Evolutionary conservation across 35 echinoderm and acorn worm species (phyloP).

Genomic region (Ophiothrix spiculata): DNA sequence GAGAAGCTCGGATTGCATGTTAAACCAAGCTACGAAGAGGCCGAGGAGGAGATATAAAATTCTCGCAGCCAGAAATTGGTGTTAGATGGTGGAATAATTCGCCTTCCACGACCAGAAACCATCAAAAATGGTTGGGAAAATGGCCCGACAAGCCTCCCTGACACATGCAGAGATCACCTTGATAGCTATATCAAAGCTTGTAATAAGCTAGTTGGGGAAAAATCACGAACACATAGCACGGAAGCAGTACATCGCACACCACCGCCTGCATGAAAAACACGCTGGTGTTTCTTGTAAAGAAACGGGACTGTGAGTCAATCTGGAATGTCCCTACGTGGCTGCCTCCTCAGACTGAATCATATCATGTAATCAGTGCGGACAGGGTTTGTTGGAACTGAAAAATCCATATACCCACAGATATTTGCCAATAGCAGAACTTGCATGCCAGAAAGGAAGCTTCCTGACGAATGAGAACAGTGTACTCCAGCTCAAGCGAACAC

Average conservation of each 20-base stretch:
- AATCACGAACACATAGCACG: neutral
- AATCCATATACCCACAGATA: conserved; percentile 44
- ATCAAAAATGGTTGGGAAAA: neutral
- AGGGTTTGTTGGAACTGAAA: conserved; percentile 49
- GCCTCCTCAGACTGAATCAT: conserved; percentile 46
- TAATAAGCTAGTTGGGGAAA: too few species aligned
- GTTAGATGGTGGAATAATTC: neutral
- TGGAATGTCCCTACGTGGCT: conserved; percentile 32
- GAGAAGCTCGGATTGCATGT: neutral
- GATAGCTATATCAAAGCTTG: neutral
- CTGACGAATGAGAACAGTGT: conserved; percentile 12
- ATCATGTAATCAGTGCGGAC: conserved; percentile 37
- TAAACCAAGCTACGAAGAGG: neutral
- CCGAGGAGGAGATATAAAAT: neutral
- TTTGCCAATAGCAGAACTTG: conserved; percentile 25
- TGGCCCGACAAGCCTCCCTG: neutral
- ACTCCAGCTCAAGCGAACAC: conserved; percentile 22
- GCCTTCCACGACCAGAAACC: neutral
- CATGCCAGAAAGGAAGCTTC: neutral
- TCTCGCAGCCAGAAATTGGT: neutral
- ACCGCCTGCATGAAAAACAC: conserved; percentile 25
- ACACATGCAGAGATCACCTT: neutral
- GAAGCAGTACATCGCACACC: conserved; percentile 31
- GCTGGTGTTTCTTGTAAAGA: conserved; percentile 26
- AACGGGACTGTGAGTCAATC: conserved; percentile 47